Conservation (phyloP, 2,797 vertebrate genomes). For the Coccyzus lansbergi region DNA sequence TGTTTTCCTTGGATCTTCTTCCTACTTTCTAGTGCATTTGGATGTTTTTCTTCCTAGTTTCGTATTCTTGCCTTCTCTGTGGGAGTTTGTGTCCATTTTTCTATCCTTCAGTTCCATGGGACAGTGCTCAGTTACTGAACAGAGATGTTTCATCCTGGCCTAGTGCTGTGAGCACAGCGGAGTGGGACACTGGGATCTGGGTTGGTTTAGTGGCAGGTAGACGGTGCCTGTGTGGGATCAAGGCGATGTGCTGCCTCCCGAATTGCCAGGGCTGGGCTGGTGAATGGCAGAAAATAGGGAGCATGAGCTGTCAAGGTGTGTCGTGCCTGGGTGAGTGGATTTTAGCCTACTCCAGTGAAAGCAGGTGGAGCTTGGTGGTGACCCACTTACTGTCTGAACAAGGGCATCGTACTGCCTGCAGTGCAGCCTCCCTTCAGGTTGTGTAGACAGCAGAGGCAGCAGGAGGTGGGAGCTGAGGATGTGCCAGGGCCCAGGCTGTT, state of each 20-base stretch:
- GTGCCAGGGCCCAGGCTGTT: neutral
- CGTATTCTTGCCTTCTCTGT: neutral
- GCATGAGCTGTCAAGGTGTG: neutral
- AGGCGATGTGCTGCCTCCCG: neutral
- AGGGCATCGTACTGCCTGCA: neutral
- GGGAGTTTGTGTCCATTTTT: neutral
- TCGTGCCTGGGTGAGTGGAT: neutral
- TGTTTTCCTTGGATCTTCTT: neutral
- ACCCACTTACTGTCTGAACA: neutral
- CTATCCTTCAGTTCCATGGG: neutral
- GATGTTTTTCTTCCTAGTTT: neutral
- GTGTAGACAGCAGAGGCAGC: neutral
- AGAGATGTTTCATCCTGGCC: neutral
- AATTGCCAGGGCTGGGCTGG: neutral
- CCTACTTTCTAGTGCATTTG: neutral
- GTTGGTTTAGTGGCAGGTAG: neutral
- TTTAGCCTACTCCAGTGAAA: neutral
- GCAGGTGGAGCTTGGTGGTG: neutral
- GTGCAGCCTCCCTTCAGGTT: neutral
- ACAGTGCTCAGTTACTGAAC: neutral
- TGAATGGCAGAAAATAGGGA: neutral
- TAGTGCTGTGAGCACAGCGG: neutral
- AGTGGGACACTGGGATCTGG: too few relatives aligned
- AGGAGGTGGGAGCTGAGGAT: neutral
- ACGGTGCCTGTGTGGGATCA: too few relatives aligned